A percentile compares a stretch with the other conserved stretches of the same genome.
These are phyloP conservation scores for Lithobates pipiens DNA, from an alignment of 2,797 vertebrate genomes.

Conservation along the genomic window DNA sequence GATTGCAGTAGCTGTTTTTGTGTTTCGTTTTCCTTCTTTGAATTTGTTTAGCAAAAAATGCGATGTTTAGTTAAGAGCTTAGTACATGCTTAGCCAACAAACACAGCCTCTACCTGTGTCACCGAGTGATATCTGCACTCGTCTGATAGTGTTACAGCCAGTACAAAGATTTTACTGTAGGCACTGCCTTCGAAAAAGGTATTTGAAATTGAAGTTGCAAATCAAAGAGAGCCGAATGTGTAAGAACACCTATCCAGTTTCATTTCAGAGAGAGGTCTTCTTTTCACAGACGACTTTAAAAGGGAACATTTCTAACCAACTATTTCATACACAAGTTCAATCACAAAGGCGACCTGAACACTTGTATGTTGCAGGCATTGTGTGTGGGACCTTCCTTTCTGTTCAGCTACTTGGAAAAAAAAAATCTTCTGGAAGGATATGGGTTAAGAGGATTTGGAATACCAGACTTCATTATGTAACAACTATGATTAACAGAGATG, in stretches of 20 bases:
- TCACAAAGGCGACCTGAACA: conserved; percentile 60
- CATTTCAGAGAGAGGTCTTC: conserved; percentile 68
- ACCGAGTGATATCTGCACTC: conserved; percentile 34
- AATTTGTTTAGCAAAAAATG: neutral
- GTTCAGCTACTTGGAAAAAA: conserved; percentile 25
- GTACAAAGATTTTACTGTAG: conserved; percentile 80
- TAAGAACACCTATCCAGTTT: conserved; percentile 78
- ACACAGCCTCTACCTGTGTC: conserved; percentile 10
- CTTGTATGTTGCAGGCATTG: conserved; percentile 42
- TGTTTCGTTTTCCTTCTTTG: neutral
- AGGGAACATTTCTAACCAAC: conserved; percentile 62
- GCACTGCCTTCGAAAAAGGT: conserved; percentile 74
- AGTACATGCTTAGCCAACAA: conserved; percentile 12
- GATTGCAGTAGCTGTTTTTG: neutral
- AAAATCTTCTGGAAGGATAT: conserved; percentile 4
- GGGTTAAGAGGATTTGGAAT: conserved; percentile 34
- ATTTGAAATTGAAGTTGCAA: conserved; percentile 81
- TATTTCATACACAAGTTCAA: conserved; percentile 50
- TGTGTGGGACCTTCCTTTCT: conserved; percentile 28
- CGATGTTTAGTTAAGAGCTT: conserved; percentile 18
- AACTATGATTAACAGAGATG: neutral
- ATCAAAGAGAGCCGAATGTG: conserved; percentile 78
- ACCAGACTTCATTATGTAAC: neutral
- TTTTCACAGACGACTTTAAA: conserved; percentile 58
- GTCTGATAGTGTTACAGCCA: conserved; percentile 74